Conservation (phyloP, 2,113 vertebrate genomes). For the Ornithorhynchus anatinus region DNA sequence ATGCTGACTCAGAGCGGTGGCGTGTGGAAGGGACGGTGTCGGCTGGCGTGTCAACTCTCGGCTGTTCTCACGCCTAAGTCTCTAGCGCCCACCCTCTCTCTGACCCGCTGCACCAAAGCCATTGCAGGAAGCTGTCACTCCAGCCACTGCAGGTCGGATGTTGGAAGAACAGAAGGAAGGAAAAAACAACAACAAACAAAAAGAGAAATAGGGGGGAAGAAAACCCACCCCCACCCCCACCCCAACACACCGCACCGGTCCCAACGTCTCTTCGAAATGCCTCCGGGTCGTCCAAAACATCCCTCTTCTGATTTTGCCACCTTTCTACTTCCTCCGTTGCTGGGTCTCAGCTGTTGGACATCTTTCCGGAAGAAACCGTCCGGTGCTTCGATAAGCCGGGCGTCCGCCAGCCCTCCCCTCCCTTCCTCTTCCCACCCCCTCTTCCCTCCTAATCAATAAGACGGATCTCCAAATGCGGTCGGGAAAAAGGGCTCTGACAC, state of each 20-base stretch:
- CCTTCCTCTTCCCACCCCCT: constrained; percentile 67
- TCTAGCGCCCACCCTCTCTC: constrained; percentile 80
- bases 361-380: constrained; percentile 78
- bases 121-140: constrained; percentile 80
- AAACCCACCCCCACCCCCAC: too few relatives aligned
- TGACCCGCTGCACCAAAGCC: constrained; percentile 79
- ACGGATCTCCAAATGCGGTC: constrained; percentile 74
- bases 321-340: constrained; percentile 76
- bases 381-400: constrained; percentile 70
- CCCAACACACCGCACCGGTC: constrained; percentile 13
- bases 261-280: constrained; percentile 65
- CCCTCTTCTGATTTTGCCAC: constrained; percentile 73
- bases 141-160: constrained; percentile 77
- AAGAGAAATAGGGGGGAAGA: background rate
- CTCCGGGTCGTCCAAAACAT: constrained; percentile 68
- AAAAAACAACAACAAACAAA: background rate
- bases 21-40: constrained; percentile 77
- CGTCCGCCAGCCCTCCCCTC: constrained; percentile 64
- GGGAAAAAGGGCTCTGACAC: constrained; percentile 72
- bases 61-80: constrained; percentile 82
- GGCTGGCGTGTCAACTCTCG: constrained; percentile 80
- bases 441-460: constrained; percentile 72
- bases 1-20: constrained; percentile 85
- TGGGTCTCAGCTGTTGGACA: constrained; percentile 74
- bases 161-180: constrained; percentile 36